phyloP scores from a whole-genome alignment of 2,113 vertebrate species.

The Echinops telfairi region DNA sequence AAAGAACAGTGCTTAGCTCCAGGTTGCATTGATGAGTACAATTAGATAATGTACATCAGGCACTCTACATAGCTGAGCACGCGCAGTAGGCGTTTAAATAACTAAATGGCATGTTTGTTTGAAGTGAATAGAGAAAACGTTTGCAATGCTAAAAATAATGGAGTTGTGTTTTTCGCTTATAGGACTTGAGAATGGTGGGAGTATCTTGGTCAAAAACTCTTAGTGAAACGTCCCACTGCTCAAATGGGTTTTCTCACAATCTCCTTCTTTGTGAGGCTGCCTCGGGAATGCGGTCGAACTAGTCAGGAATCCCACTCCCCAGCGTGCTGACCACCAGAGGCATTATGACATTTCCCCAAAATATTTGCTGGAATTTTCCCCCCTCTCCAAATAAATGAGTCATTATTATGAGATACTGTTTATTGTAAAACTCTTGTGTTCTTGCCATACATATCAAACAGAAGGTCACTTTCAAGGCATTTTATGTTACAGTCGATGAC shows the following conservation, averaged over 20 bases:
- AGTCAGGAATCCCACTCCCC: slow-evolving; percentile 77
- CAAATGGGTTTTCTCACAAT: slow-evolving; percentile 82
- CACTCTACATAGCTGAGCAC: background rate
- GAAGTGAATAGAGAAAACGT: background rate
- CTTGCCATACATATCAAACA: slow-evolving; percentile 85
- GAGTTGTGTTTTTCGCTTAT: background rate
- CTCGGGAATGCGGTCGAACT: slow-evolving; percentile 83
- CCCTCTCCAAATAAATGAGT: slow-evolving; percentile 84
- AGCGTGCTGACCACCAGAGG: slow-evolving; percentile 84
- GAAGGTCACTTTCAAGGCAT: slow-evolving; percentile 85
- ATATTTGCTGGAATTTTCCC: slow-evolving; percentile 82
- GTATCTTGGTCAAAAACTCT: slow-evolving; percentile 76
- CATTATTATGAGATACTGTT: slow-evolving; percentile 85
- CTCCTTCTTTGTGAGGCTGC: slow-evolving; percentile 82
- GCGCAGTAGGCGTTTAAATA: background rate
- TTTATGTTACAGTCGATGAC: slow-evolving; percentile 74
- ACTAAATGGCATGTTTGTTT: background rate
- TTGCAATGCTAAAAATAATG: slow-evolving; percentile 36
- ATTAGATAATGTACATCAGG: background rate
- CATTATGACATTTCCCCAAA: slow-evolving; percentile 88
- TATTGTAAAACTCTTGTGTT: slow-evolving; percentile 84
- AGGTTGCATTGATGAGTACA: background rate
- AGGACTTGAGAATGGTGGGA: slow-evolving; percentile 81
- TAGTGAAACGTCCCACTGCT: slow-evolving; percentile 81
- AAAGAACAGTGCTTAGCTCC: background rate